Evolutionary conservation across 2,113 vertebrate species (phyloP).

Genomic region (Zosterops japonicus): DNA sequence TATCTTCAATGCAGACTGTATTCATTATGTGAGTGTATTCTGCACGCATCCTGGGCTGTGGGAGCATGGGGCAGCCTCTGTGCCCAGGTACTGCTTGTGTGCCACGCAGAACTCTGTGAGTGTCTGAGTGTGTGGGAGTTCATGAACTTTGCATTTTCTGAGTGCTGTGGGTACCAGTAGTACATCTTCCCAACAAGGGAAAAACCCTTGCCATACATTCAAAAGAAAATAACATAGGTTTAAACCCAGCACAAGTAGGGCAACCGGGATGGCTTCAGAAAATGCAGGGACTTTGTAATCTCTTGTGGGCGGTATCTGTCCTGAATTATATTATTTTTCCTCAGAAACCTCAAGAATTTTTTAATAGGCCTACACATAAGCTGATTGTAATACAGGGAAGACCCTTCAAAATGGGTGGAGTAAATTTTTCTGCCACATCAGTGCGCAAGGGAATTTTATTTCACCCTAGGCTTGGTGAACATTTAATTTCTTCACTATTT

Average conservation of each 20-base stretch:
- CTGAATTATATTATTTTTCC: background rate
- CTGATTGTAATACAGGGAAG: background rate
- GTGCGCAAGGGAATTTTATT: background rate
- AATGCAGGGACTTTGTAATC: background rate
- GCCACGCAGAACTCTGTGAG: fast-evolving
- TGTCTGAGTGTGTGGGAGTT: background rate
- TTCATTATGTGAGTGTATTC: background rate
- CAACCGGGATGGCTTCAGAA: background rate
- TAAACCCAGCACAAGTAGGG: background rate
- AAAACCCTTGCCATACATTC: background rate
- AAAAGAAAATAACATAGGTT: background rate
- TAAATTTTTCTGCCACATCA: background rate
- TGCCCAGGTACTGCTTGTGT: background rate
- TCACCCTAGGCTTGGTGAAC: background rate
- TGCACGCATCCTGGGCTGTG: fast-evolving
- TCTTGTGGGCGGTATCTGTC: fast-evolving
- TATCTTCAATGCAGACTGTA: slow-evolving; percentile 20
- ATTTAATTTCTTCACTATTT: background rate
- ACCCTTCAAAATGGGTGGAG: background rate
- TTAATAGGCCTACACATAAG: background rate
- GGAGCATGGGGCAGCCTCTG: background rate
- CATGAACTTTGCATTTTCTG: background rate
- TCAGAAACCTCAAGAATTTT: background rate
- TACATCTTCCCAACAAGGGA: background rate
- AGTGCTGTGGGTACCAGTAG: fast-evolving